Evolutionary conservation across 2,113 vertebrate species (phyloP).

Genomic region (Microcebus jonahi): DNA sequence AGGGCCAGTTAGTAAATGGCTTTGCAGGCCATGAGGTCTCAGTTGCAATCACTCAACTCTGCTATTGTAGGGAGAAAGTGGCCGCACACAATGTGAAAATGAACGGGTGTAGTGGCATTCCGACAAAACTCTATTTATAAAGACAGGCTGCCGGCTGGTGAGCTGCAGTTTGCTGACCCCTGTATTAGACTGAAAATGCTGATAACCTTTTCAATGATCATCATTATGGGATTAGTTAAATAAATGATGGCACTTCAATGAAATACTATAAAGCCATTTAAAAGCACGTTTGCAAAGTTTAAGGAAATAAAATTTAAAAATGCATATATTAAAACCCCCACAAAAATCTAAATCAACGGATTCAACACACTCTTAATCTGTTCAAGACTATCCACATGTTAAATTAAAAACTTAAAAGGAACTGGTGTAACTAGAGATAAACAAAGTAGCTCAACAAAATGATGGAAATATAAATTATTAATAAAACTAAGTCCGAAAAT

Average conservation of each 20-base stretch:
- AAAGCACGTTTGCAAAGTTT: background rate
- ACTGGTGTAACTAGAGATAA: background rate
- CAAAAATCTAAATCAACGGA: background rate
- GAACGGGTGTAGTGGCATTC: background rate
- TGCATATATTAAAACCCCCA: background rate
- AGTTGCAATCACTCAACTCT: background rate
- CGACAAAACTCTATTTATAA: background rate
- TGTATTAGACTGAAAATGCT: background rate
- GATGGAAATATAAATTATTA: background rate
- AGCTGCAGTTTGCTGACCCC: background rate
- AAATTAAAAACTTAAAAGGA: background rate
- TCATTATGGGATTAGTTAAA: background rate
- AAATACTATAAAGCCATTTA: background rate
- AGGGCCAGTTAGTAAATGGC: background rate
- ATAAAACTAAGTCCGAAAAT: background rate
- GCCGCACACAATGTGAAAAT: background rate
- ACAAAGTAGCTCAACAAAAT: background rate
- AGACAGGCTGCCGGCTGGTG: background rate
- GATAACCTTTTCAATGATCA: background rate
- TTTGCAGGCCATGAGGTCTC: background rate
- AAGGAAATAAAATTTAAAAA: background rate
- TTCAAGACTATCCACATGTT: background rate
- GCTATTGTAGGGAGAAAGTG: background rate
- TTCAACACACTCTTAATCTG: background rate
- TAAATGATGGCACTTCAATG: background rate